A percentile compares a stretch with the other conserved stretches of the same genome.
Conservation (phyloP, 2,888 invertebrate genomes). For the Gnatocerus cornutus region DNA sequence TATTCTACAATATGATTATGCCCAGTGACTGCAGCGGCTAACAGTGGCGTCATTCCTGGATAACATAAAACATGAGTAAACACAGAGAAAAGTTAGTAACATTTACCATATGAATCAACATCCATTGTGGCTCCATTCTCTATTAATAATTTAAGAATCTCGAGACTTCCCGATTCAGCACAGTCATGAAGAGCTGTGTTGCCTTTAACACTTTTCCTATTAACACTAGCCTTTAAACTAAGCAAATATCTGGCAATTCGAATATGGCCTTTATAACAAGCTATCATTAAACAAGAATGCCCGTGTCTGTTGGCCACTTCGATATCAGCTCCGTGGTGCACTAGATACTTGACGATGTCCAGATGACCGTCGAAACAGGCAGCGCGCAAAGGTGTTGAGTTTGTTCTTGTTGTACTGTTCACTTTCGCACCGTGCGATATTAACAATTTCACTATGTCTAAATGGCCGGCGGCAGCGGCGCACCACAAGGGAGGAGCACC, state of each 20-base stretch:
- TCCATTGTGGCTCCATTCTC: conserved; percentile 93
- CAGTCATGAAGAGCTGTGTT: conserved; percentile 99
- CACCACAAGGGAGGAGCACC: conserved; percentile 98
- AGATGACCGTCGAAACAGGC: conserved; percentile 98
- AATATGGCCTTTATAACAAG: conserved; percentile 96
- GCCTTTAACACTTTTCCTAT: conserved; percentile 92
- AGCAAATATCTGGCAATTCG: conserved; percentile 93
- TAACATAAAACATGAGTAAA: conserved; percentile 33
- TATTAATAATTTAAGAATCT: conserved; percentile 91
- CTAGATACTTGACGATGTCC: conserved; percentile 94
- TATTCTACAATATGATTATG: conserved; percentile 95
- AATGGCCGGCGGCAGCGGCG: conserved; percentile 96
- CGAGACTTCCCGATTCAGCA: conserved; percentile 95
- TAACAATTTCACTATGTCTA: conserved; percentile 88
- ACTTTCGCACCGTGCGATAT: conserved; percentile 91
- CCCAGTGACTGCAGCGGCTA: conserved; percentile 95
- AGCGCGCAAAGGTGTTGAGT: conserved; percentile 94
- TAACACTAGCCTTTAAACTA: conserved; percentile 90
- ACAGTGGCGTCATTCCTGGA: conserved; percentile 91
- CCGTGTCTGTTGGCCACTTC: conserved; percentile 97
- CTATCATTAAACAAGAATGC: conserved; percentile 98
- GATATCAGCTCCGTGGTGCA: conserved; percentile 94
- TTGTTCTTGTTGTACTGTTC: conserved; percentile 94
- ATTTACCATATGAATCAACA: conserved; percentile 90
- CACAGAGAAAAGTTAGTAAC: neutral